Evolutionary conservation across 2,888 invertebrate species (phyloP), one percentile per base, ranked within the genome.

Genomic region (Torymus tubicola): DNA sequence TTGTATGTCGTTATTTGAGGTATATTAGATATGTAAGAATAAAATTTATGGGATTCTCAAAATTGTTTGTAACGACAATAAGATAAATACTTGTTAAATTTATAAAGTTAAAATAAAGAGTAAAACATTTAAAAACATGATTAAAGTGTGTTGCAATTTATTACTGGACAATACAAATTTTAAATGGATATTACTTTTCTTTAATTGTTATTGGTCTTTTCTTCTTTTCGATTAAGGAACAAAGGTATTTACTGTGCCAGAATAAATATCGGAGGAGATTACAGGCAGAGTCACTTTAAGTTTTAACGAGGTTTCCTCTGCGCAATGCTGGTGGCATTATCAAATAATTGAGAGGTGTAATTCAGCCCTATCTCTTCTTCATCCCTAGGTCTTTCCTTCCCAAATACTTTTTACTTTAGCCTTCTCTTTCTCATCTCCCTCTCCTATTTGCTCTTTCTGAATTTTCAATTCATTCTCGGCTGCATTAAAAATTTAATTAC

Each of bases 291-390:
- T 89, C 88, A 88, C 89, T 90, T 89, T 88, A 90, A 90, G 90
- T 90, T 90, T 90, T 90, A 90, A 90, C 89, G 90, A 90, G 90
- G 87, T 89, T 78, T 88, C 88, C 89, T 88, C 88, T 87, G 87
- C 88, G 87, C 87, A 85, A 87, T 89, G 89, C 87, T 89, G 89
- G 87, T 86, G 88, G 88, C 90, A 90, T 90, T 90, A 90, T 90
- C 90, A 90, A 90, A 90, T 90, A 90, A 90, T 90, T 90, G 90
- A 90, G 90, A 89, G 89, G 87, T 89, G 89, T 90, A 90, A 90
- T 88, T 90, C 89, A 89, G 82, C 84, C 88, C 87, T 88, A 87
- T 87, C 89, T 89, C 78, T 85, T 85, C 86, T 87, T 86, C 86
- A 86, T 88, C 87, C 87, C 84, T 80, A 63, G 57, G 31, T 53